These are phyloP conservation scores for Hydrochoerus hydrochaeris DNA, from an alignment of 2,113 vertebrate species.

Conservation along the genomic window DNA sequence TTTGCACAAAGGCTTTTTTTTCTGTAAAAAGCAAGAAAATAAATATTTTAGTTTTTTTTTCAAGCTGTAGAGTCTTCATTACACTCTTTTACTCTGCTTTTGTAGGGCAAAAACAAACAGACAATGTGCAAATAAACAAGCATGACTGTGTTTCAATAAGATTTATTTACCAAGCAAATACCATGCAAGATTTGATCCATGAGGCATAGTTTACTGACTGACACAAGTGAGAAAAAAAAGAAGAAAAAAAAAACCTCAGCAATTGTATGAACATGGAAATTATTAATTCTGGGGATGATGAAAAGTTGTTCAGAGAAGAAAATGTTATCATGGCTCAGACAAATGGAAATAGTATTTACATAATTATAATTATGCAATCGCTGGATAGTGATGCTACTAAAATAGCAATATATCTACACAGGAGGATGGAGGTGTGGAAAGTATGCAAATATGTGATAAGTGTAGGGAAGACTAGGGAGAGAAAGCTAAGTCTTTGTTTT, in stretches of 20 bases:
- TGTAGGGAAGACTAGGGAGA: not conserved
- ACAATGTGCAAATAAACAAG: not conserved
- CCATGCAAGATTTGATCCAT: not conserved
- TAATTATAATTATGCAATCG: not conserved
- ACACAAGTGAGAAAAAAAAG: not conserved
- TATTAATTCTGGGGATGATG: not conserved
- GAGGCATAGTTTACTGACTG: not conserved
- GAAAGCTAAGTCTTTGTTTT: not conserved
- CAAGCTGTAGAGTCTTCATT: not conserved
- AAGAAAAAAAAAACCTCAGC: not conserved
- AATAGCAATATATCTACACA: not conserved
- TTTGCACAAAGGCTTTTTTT: not conserved
- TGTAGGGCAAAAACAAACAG: not conserved
- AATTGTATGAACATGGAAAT: conserved; percentile 19
- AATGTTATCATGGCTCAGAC: conserved; percentile 1
- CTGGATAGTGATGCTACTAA: not conserved
- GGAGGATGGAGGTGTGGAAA: not conserved
- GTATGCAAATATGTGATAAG: not conserved
- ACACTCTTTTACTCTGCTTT: not conserved
- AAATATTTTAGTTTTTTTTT: conserved; percentile 33
- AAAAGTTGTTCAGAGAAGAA: not conserved
- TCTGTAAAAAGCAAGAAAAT: not conserved
- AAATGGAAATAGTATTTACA: conserved; percentile 32
- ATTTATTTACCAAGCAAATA: not conserved
- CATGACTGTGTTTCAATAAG: not conserved